Conservation (phyloP, 2,888 invertebrate species). For the Archips crataeganus region DNA sequence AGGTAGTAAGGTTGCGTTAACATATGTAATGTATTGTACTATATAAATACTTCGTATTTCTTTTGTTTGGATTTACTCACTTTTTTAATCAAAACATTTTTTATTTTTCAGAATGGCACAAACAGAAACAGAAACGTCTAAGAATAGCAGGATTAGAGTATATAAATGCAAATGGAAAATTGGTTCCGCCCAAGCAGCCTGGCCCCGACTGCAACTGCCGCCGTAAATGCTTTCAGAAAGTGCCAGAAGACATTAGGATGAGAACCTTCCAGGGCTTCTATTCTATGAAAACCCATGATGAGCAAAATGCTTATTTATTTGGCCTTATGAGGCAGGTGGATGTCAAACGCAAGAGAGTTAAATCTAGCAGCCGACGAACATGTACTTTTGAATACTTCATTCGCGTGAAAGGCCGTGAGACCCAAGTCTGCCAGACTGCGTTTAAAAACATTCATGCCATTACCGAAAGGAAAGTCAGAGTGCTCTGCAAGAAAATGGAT, state of each 20-base stretch:
- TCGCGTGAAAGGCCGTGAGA: slow-evolving; percentile 83
- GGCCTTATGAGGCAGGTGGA: slow-evolving; percentile 86
- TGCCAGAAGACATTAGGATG: slow-evolving; percentile 78
- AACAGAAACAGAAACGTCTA: slow-evolving; percentile 84
- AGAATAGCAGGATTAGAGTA: slow-evolving; percentile 85
- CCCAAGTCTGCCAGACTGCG: slow-evolving; percentile 85
- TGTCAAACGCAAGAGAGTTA: slow-evolving; percentile 84
- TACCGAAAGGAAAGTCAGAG: slow-evolving; percentile 84
- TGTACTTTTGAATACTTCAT: slow-evolving; percentile 86
- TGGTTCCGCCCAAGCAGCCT: slow-evolving; percentile 84
- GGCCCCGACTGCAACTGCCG: slow-evolving; percentile 85
- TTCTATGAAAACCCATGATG: slow-evolving; percentile 85
- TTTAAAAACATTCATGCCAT: slow-evolving; percentile 86
- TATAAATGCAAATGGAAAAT: slow-evolving; percentile 84
- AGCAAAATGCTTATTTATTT: slow-evolving; percentile 86
- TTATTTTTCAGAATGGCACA: slow-evolving; percentile 83
- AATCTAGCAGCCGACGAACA: slow-evolving; percentile 82
- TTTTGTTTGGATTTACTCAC: neutral
- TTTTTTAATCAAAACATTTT: neutral
- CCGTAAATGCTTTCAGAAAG: slow-evolving; percentile 81
- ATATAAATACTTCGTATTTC: neutral
- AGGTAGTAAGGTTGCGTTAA: neutral
- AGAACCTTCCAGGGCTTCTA: slow-evolving; percentile 86
- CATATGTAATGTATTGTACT: neutral
- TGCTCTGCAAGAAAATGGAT: slow-evolving; percentile 86